These are phyloP conservation scores for Microctonus hyperodae DNA, from an alignment of 2,888 invertebrate species.

Conservation along the genomic window DNA sequence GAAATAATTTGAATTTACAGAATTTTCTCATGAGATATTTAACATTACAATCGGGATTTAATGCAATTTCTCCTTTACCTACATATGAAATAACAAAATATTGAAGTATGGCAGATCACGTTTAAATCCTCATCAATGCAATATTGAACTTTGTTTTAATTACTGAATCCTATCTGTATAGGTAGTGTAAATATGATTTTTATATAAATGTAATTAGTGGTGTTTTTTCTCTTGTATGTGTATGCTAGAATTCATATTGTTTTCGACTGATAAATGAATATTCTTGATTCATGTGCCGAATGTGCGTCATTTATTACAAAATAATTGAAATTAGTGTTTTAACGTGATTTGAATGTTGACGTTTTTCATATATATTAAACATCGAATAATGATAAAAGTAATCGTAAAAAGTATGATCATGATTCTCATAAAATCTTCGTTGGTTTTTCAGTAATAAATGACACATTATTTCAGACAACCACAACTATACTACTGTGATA, in stretches of 20 bases:
- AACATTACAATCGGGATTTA: too few species aligned
- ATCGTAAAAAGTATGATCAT: neutral
- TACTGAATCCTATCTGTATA: neutral
- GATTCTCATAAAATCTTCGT: neutral
- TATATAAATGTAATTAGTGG: neutral
- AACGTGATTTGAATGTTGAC: conserved; percentile 6
- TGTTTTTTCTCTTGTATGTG: neutral
- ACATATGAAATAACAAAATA: neutral
- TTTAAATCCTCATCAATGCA: neutral
- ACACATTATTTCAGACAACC: neutral
- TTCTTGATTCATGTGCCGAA: conserved; percentile 5
- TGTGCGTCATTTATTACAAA: neutral
- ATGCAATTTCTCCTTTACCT: neutral
- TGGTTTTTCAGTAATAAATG: neutral
- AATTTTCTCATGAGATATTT: neutral
- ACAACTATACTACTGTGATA: neutral
- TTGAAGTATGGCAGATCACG: neutral
- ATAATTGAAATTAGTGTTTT: neutral
- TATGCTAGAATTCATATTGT: neutral
- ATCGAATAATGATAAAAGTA: neutral
- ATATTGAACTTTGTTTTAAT: conserved; percentile 2
- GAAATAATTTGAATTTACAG: neutral
- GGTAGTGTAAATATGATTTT: conserved; percentile 3
- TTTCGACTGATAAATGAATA: neutral
- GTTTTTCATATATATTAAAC: neutral